Percentiles rank a stretch among this genome's conserved stretches.
These are phyloP conservation scores for Megaleporinus macrocephalus DNA, from an alignment of 2,113 vertebrate genomes.

Conservation along the genomic window DNA sequence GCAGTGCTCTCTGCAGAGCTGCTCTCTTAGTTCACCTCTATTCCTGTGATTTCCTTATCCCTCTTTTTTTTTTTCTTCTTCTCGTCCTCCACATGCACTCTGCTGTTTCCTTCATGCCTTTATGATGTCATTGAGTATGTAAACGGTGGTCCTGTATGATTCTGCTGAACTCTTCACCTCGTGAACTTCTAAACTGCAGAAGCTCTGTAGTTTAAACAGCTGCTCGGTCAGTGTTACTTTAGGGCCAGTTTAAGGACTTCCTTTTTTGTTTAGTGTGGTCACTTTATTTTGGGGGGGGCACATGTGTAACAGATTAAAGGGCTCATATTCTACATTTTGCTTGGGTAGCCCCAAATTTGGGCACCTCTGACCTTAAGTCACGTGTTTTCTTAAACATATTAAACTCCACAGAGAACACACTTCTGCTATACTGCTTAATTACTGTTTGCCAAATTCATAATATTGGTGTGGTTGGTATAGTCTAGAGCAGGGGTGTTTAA, in stretches of 20 bases:
- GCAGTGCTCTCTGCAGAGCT: neutral
- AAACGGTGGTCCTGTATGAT: neutral
- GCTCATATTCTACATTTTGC: no score
- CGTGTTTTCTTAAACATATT: no score
- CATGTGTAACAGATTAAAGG: neutral
- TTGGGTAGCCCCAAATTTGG: no score
- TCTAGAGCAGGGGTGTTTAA: no score
- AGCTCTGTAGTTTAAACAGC: neutral
- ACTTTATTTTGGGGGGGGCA: neutral
- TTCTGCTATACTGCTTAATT: no score
- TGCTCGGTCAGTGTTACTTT: neutral
- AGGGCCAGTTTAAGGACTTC: neutral
- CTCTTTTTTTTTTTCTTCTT: neutral
- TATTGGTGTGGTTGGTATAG: no score
- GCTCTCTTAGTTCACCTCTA: neutral
- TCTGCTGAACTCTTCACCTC: constrained; percentile 17
- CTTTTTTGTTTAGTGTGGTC: neutral
- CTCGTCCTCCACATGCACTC: neutral
- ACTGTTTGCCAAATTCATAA: no score
- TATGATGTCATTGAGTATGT: constrained; percentile 4
- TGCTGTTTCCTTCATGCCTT: constrained; percentile 18
- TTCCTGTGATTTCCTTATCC: neutral
- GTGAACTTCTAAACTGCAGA: constrained; percentile 23
- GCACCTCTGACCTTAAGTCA: no score
- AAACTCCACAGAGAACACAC: no score